phyloP scores from a whole-genome alignment of 2,888 invertebrate species.

The Onthophagus sagittarius region DNA sequence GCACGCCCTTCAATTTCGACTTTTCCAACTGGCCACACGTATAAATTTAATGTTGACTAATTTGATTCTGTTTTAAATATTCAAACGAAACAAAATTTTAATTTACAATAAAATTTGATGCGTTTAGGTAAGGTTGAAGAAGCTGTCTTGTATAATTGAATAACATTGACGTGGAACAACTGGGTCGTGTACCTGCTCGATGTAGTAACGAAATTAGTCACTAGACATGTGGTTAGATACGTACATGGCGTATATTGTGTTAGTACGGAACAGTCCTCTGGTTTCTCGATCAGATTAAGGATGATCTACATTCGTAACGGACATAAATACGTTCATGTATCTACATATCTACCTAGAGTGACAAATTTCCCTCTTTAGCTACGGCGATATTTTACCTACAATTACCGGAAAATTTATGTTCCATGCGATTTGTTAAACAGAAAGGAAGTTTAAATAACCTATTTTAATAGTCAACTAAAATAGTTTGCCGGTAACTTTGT shows the following conservation, averaged over 20 bases:
- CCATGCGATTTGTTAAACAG: too few species aligned
- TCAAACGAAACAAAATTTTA: not conserved
- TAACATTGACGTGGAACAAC: not conserved
- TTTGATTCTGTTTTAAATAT: not conserved
- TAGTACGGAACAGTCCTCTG: not conserved
- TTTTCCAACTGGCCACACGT: not conserved
- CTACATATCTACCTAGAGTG: not conserved
- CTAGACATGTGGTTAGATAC: constrained; percentile 3
- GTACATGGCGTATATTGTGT: constrained; percentile 8
- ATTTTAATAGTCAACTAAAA: too few species aligned
- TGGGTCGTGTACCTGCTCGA: not conserved
- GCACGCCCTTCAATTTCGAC: constrained; percentile 3
- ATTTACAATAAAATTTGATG: not conserved
- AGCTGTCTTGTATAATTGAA: not conserved
- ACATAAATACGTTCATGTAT: not conserved
- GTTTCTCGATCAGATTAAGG: not conserved
- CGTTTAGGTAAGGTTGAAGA: not conserved
- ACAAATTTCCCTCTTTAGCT: not conserved
- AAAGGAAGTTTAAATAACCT: too few species aligned
- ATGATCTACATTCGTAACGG: not conserved
- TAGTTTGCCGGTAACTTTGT: too few species aligned
- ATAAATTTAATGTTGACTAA: not conserved
- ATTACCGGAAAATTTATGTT: not conserved
- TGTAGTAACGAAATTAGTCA: constrained; percentile 9
- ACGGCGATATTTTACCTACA: not conserved